Base-by-base conservation (phyloP, 2,113 vertebrate species). In the Eulacestoma nigropectus region DNA sequence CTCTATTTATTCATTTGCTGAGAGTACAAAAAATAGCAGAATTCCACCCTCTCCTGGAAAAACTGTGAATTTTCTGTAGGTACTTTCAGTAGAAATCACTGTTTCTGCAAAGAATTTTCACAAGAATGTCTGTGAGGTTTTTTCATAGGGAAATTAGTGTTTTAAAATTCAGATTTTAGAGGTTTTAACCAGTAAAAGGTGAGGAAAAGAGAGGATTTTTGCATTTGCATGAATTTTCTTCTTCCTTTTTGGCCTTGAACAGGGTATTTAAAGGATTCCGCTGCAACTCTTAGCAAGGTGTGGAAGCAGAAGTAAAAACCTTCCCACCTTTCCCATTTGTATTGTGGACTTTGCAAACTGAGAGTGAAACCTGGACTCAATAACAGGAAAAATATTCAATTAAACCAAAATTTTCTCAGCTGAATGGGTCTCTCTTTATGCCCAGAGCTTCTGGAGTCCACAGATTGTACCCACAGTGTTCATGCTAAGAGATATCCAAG, bases 41-140 rank as follows among this genome's bases (percentile, higher is more conserved):
- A 92, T 90, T 96, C 88, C 69, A 96, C 96, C 96, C 93, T 95
- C 95, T 96, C 69, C 95, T 97, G 95, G 96, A 94, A 96, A 94
- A 95, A 73, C 4, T 39, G 92, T 89, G 92, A 84, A 96, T 90
- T 86, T 92, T 81, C 55, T 76, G 20, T 5, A 23, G 62, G 32
- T 37, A 21, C 46, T 57, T 84, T 4, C 49, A 72, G 35, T 18
- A 75, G 52, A 93, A 88, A 78, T 64, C 50, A 26, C 22, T 44
- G 11, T n/a, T 93, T 86, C 52, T 49, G 57, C 6, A n/a, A 78
- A 47, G 3, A 74, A 32, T 42, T 86, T 79, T 64, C 49, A 11
- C 32, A 74, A 46, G 55, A 70, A 60, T 41, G 2, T 23, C 15
- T 49, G 3, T 27, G 18, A 5, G 3, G 0, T 11, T 5, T 72